Conservation (phyloP, 2,888 invertebrate genomes). For the Netelia inedita region DNA sequence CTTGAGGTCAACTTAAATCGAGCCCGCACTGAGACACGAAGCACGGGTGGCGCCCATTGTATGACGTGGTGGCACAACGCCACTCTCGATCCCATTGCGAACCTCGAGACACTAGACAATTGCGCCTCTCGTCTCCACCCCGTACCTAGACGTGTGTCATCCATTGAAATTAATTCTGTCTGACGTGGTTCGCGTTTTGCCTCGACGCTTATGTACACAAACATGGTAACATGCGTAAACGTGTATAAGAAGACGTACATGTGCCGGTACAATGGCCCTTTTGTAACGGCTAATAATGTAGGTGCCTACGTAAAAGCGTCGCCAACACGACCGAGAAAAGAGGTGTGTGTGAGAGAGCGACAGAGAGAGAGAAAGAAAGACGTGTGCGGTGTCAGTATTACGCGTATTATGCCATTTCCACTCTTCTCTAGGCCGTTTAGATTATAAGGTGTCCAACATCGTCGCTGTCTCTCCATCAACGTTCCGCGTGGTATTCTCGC, state of each 20-base stretch:
- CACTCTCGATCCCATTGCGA: slow-evolving; percentile 2
- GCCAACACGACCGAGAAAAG: background rate
- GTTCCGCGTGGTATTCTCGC: background rate
- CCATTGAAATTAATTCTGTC: slow-evolving; percentile 60
- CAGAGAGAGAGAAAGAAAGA: background rate
- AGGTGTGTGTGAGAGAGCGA: background rate
- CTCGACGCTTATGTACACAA: background rate
- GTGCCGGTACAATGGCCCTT: slow-evolving; percentile 20
- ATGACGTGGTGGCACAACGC: slow-evolving; percentile 1
- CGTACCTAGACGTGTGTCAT: slow-evolving; percentile 50
- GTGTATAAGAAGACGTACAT: background rate
- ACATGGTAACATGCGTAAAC: slow-evolving; percentile 2
- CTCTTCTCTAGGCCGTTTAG: slow-evolving; percentile 11
- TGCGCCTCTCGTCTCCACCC: background rate
- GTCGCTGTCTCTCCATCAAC: background rate
- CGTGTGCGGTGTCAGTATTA: slow-evolving; percentile 34
- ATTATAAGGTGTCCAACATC: slow-evolving; percentile 49
- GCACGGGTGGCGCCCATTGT: background rate
- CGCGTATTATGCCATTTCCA: slow-evolving; percentile 39
- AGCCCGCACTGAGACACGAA: background rate
- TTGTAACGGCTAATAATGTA: slow-evolving; percentile 20
- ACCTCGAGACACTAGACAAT: slow-evolving; percentile 44
- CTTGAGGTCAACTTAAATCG: background rate
- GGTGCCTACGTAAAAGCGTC: background rate
- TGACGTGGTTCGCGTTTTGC: slow-evolving; percentile 41